phyloP scores from a whole-genome alignment of 2,888 invertebrate genomes.

The Melangyna quadrimaculata region DNA sequence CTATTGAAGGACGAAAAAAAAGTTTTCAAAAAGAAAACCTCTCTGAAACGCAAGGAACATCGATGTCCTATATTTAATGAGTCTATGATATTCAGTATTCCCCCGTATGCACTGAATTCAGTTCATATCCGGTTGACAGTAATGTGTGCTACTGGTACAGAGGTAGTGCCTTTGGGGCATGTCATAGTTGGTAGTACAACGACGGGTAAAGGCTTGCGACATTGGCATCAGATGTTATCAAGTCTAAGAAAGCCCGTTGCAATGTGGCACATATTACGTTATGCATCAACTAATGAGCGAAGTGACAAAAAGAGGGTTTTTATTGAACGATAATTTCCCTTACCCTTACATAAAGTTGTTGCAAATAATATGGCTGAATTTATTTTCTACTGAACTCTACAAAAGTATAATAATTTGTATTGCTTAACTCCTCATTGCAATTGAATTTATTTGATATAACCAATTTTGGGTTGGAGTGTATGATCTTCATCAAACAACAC shows the following conservation, averaged over 20 bases:
- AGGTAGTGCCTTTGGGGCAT: slow-evolving; percentile 88
- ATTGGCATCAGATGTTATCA: slow-evolving; percentile 93
- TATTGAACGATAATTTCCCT: slow-evolving; percentile 52
- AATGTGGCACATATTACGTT: slow-evolving; percentile 91
- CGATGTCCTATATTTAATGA: slow-evolving; percentile 91
- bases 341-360: not conserved
- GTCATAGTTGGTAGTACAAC: slow-evolving; percentile 89
- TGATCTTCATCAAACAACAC: slow-evolving; percentile 10
- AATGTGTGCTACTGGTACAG: slow-evolving; percentile 80
- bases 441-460: not conserved
- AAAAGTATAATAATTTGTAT: not conserved
- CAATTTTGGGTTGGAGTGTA: slow-evolving; percentile 19
- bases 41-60: slow-evolving; percentile 86
- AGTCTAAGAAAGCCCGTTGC: slow-evolving; percentile 90
- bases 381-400: not conserved
- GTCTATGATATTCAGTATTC: slow-evolving; percentile 91
- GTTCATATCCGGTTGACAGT: slow-evolving; percentile 88
- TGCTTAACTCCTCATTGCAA: not conserved
- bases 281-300: slow-evolving; percentile 73
- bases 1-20: slow-evolving; percentile 90
- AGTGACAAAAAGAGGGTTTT: slow-evolving; percentile 40
- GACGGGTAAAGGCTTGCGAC: slow-evolving; percentile 87
- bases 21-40: slow-evolving; percentile 90
- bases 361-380: not conserved
- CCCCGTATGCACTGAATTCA: slow-evolving; percentile 86